Conservation (phyloP, 2,888 invertebrate genomes). For the Epistrophe grossulariae region DNA sequence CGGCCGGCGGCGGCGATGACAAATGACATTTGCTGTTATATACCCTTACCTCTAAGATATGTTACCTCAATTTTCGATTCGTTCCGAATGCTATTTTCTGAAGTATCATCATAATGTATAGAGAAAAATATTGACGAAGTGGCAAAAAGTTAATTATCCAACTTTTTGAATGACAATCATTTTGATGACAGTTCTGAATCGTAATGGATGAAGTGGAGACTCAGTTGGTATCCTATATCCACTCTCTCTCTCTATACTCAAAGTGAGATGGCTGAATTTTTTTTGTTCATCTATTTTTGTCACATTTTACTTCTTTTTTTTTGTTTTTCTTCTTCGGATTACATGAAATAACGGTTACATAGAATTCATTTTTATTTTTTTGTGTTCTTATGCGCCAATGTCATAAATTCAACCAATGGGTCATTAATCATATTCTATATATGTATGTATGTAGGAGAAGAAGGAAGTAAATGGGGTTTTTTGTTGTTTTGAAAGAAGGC, state of each 20-base stretch:
- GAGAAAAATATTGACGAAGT: slow-evolving; percentile 22
- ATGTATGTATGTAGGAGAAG: slow-evolving; percentile 2
- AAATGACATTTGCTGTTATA: slow-evolving; percentile 58
- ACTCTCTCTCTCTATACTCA: slow-evolving; percentile 42
- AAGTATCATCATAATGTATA: slow-evolving; percentile 13
- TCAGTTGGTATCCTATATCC: neutral
- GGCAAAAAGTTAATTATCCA: slow-evolving; percentile 72
- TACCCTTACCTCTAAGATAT: slow-evolving; percentile 20
- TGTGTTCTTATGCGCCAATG: slow-evolving; percentile 44
- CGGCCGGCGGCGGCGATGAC: slow-evolving; percentile 39
- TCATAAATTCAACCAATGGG: slow-evolving; percentile 69
- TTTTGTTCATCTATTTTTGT: slow-evolving; percentile 31
- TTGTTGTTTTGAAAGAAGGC: slow-evolving; percentile 15
- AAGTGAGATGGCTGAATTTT: slow-evolving; percentile 41
- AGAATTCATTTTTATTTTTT: slow-evolving; percentile 39
- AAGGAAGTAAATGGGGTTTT: slow-evolving; percentile 28
- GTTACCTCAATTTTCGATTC: neutral
- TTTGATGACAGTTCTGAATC: slow-evolving; percentile 64
- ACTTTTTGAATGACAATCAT: slow-evolving; percentile 62
- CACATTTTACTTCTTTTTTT: slow-evolving; percentile 27
- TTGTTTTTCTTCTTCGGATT: slow-evolving; percentile 6
- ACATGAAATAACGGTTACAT: slow-evolving; percentile 60
- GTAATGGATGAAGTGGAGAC: slow-evolving; percentile 64
- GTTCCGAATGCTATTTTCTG: slow-evolving; percentile 41
- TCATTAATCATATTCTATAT: slow-evolving; percentile 60